Evolutionary conservation across 64 coral and sea anemone species (phyloP).

Genomic region (Pachyseris speciosa): DNA sequence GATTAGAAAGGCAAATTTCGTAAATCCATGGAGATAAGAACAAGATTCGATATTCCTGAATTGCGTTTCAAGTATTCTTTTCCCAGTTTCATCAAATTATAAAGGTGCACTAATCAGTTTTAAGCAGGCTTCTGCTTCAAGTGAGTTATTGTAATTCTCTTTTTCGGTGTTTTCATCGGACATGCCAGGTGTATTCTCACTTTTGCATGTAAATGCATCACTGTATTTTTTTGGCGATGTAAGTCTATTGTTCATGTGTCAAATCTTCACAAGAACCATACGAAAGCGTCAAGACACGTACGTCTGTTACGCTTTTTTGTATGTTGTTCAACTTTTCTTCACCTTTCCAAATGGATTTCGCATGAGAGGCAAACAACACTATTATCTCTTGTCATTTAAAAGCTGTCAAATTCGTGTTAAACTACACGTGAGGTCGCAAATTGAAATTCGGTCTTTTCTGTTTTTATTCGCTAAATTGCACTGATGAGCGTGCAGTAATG

Average conservation of each 20-base stretch:
- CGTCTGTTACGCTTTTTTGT: no score
- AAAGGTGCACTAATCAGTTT: not conserved
- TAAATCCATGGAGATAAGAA: not conserved
- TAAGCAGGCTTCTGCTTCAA: not conserved
- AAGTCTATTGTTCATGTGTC: not conserved
- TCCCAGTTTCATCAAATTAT: not conserved
- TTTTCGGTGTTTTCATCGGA: not conserved
- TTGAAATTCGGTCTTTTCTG: no score
- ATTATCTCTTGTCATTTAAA: no score
- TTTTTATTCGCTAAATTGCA: no score
- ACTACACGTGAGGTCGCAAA: no score
- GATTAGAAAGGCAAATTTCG: conserved; percentile 18
- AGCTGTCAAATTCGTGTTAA: no score
- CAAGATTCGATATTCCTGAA: not conserved
- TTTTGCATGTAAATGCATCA: no score
- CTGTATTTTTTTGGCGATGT: no score
- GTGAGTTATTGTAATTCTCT: not conserved
- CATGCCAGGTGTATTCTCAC: no score
- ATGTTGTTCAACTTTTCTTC: not conserved
- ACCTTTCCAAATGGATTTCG: not conserved
- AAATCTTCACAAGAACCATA: not conserved
- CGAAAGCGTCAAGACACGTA: no score
- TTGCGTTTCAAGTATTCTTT: not conserved
- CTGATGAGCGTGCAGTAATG: no score
- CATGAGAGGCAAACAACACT: no score